Conservation (phyloP, 37 sponge, comb jelly and placozoan species). For the Hormiphora californensis region DNA sequence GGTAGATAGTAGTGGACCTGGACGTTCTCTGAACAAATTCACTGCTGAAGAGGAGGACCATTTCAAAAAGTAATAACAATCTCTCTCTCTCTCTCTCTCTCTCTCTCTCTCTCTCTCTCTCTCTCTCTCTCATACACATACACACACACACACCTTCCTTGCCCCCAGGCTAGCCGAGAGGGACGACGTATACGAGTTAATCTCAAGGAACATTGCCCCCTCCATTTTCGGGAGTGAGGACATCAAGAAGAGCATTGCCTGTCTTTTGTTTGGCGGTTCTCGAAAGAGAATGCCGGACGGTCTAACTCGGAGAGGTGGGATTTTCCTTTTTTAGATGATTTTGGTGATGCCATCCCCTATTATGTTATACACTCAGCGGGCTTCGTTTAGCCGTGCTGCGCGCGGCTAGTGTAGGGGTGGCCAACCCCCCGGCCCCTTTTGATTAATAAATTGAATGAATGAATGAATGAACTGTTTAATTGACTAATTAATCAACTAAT, state of each 20-base stretch:
- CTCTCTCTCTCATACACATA: neutral
- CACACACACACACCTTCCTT: neutral
- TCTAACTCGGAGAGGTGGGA: constrained; percentile 68
- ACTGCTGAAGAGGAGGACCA: constrained; percentile 89
- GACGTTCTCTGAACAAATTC: constrained; percentile 65
- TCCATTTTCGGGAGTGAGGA: constrained; percentile 97
- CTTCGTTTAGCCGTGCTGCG: too few species aligned
- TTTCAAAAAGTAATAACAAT: constrained; percentile 56
- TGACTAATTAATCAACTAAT: too few species aligned
- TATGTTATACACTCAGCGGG: too few species aligned
- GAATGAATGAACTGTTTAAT: too few species aligned
- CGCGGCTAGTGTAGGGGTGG: too few species aligned
- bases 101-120: too few species aligned
- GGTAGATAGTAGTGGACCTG: constrained; percentile 81
- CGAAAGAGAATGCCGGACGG: constrained; percentile 97
- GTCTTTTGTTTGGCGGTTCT: constrained; percentile 92
- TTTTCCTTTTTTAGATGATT: too few species aligned
- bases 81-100: too few species aligned
- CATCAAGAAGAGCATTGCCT: constrained; percentile 95
- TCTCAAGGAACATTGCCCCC: constrained; percentile 81
- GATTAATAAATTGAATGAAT: too few species aligned
- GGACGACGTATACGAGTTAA: constrained; percentile 78
- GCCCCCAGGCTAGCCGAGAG: constrained; percentile 66
- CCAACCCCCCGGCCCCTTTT: too few species aligned
- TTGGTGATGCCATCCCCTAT: too few species aligned